A percentile compares a stretch with the other conserved stretches of the same genome.
Conservation (phyloP, 2,888 invertebrate genomes). For the Diadegma fenestrale region DNA sequence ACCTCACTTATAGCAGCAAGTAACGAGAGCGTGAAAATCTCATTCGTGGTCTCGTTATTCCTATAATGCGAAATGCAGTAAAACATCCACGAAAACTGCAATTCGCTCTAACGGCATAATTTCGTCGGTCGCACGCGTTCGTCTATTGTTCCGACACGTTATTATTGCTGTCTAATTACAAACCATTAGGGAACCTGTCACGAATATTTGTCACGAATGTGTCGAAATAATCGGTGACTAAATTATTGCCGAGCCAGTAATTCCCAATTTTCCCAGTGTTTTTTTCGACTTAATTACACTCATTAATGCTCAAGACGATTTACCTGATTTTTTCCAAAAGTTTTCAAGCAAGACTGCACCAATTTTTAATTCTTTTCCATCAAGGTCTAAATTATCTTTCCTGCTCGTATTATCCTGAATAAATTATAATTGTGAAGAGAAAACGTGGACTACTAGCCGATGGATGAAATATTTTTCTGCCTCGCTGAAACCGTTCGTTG, state of each 20-base stretch:
- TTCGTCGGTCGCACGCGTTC: neutral
- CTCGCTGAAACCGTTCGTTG: constrained; percentile 1
- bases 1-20: constrained; percentile 32
- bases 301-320: neutral
- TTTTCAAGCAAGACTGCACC: neutral
- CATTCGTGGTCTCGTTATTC: constrained; percentile 30
- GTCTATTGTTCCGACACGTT: constrained; percentile 19
- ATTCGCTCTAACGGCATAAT: constrained; percentile 11
- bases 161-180: constrained; percentile 12
- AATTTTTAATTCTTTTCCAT: no score
- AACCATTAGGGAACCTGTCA: neutral
- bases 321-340: neutral
- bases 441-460: neutral
- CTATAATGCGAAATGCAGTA: constrained; percentile 16
- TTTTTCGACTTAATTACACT: neutral
- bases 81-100: constrained; percentile 14
- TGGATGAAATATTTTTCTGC: neutral
- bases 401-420: neutral
- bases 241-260: neutral
- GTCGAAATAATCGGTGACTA: neutral
- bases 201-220: constrained; percentile 1
- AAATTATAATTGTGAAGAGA: neutral
- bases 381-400: neutral
- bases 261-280: neutral
- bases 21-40: constrained; percentile 53